Evolutionary conservation across 2,797 vertebrate genomes (phyloP), one percentile per base, ranked within the genome.

Genomic region (Acrossocheilus wenchowensis): DNA sequence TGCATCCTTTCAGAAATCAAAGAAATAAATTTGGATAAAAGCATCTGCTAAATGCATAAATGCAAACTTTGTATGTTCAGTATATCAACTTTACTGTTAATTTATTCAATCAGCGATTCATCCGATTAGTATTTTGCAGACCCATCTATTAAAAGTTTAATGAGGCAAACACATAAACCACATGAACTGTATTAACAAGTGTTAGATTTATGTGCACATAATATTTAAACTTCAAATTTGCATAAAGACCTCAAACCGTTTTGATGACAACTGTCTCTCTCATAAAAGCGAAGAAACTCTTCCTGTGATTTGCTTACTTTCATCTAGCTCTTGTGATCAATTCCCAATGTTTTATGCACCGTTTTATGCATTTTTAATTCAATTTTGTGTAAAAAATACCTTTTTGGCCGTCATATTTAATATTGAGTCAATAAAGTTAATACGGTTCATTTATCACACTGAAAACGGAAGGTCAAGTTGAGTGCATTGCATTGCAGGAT

Each of bases 181-280:
- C 50, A 64, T 48, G 39, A 80, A 41, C 41, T 66, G 26, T 48
- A n/a, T 39, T 57, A 5, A 57, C 50, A 30, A 81, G 60, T 21
- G 9, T 64, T 69, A 68, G 43, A 81, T 39, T 52, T 34, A 81
- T 36, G 30, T 15, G 62, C 26, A 5, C 26, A 36, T 26, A 45
- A 45, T 79, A 26, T 79, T 79, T 50, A 6, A 48, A 36, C 79
- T 48, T 39, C 23, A 68, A 8, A 77, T 69, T 81, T 69, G 64
- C 64, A 81, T 52, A 81, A 52, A 52, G 64, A 50, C 11, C 43
- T 81, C 62, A 68, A 66, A 80, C 62, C 39, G 30, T 81, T 81
- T 50, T 68, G 78, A 81, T 50, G 62, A 81, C 8, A 50, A 78
- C 19, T 4, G 21, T 39, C 6, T 17, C 12, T 62, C 36, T 64